These are phyloP conservation scores for Phyto melanocephala DNA, from an alignment of 2,888 invertebrate genomes.

Conservation along the genomic window DNA sequence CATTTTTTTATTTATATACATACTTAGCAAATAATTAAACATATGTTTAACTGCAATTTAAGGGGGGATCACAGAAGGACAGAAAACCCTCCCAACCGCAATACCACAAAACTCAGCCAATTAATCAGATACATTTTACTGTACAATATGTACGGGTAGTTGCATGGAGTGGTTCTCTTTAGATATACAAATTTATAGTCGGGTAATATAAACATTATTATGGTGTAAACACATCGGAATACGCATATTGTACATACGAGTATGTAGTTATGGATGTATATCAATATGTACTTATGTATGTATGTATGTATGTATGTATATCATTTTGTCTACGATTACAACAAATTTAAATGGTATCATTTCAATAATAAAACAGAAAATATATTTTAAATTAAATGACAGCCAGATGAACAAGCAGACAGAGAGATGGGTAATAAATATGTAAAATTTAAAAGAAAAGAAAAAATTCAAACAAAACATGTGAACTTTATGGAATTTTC, in stretches of 20 bases:
- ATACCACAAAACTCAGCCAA: slow-evolving; percentile 36
- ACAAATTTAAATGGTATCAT: slow-evolving; percentile 34
- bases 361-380: not conserved
- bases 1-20: no score
- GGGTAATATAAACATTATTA: slow-evolving; percentile 23
- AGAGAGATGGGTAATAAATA: not conserved
- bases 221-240: slow-evolving; percentile 18
- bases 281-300: no score
- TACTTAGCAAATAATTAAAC: slow-evolving; percentile 48
- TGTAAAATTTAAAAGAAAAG: not conserved
- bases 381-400: slow-evolving; percentile 10
- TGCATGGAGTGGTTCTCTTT: slow-evolving; percentile 8
- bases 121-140: slow-evolving; percentile 13
- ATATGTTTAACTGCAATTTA: slow-evolving; percentile 39
- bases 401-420: not conserved
- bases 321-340: slow-evolving; percentile 4
- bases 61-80: no score
- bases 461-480: slow-evolving; percentile 14
- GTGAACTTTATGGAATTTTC: slow-evolving; percentile 14
- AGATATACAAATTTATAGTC: slow-evolving; percentile 14
- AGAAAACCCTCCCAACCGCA: not conserved
- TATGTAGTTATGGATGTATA: no score
- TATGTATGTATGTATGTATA: no score
- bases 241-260: not conserved
- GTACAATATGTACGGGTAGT: slow-evolving; percentile 16